phyloP scores from a whole-genome alignment of 2,797 vertebrate genomes.

The Philypnodon macrostomus region DNA sequence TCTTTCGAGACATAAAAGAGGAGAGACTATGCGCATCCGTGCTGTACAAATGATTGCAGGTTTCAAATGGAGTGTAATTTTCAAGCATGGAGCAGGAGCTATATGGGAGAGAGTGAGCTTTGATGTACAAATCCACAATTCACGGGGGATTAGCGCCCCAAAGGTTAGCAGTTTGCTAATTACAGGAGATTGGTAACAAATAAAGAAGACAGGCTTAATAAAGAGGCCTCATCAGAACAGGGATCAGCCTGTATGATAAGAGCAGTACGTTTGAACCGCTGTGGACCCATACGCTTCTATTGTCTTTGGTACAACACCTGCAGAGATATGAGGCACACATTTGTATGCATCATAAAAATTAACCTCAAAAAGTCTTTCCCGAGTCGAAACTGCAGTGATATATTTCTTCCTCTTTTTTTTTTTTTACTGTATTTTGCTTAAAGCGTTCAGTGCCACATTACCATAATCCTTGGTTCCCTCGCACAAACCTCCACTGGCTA shows the following conservation, averaged over 20 bases:
- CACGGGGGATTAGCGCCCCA: conserved; percentile 82
- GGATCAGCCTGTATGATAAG: conserved; percentile 71
- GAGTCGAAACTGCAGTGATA: conserved; percentile 58
- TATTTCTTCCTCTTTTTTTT: no score
- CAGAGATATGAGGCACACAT: conserved; percentile 37
- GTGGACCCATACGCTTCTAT: conserved; percentile 26
- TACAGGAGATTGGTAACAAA: conserved; percentile 81
- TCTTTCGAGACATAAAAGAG: conserved; percentile 80
- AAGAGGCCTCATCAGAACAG: conserved; percentile 74
- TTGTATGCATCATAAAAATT: conserved; percentile 63
- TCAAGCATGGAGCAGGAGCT: conserved; percentile 76
- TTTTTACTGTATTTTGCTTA: conserved; percentile 65
- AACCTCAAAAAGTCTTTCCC: conserved; percentile 64
- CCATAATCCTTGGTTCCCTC: conserved; percentile 78
- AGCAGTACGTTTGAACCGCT: conserved; percentile 54
- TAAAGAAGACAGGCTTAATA: conserved; percentile 76
- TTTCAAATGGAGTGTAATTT: conserved; percentile 82
- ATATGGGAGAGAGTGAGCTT: conserved; percentile 76
- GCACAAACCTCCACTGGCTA: conserved; percentile 78
- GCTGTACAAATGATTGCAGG: conserved; percentile 84
- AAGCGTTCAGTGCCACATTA: conserved; percentile 67
- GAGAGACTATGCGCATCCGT: conserved; percentile 78
- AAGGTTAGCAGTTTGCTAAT: conserved; percentile 85
- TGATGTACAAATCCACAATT: conserved; percentile 87
- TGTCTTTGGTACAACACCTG: conserved; percentile 51